Conservation (phyloP, 1,140 invertebrate species). For the Drosophila ficusphila region DNA sequence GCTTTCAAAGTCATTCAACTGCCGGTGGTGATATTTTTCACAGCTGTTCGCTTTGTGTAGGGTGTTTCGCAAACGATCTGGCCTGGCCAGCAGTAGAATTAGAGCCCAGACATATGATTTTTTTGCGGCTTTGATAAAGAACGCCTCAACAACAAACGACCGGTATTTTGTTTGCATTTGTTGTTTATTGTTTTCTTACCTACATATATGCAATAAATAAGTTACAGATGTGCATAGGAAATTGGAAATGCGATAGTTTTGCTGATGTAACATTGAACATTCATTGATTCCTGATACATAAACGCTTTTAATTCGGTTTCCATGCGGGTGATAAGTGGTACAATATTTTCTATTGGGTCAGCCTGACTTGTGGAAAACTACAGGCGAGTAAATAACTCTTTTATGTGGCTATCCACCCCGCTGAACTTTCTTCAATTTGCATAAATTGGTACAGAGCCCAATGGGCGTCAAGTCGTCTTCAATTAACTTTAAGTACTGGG, state of each 20-base stretch:
- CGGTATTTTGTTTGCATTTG: constrained; percentile 39
- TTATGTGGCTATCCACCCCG: not conserved
- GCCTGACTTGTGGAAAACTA: constrained; percentile 20
- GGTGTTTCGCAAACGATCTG: constrained; percentile 16
- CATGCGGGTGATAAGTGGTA: constrained; percentile 32
- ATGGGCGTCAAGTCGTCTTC: constrained; percentile 14
- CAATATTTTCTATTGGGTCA: constrained; percentile 7
- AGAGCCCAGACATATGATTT: constrained; percentile 25
- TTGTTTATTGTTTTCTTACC: constrained; percentile 23
- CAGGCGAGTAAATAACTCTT: constrained; percentile 5
- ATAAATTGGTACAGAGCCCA: constrained; percentile 24
- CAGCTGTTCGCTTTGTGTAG: constrained; percentile 16
- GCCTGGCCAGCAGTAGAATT: constrained; percentile 7
- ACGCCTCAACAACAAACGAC: constrained; percentile 16
- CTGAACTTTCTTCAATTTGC: constrained; percentile 43
- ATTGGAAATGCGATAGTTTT: constrained; percentile 17
- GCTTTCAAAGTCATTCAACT: constrained; percentile 43
- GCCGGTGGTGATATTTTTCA: constrained; percentile 3
- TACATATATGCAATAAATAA: constrained; percentile 21
- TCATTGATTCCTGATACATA: constrained; percentile 8
- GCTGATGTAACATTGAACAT: not conserved
- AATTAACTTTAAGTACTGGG: constrained; percentile 29
- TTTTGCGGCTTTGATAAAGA: constrained; percentile 39
- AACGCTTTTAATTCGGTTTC: constrained; percentile 31
- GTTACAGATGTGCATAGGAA: constrained; percentile 37